These are phyloP conservation scores for Adrianichthys oophorus DNA, from an alignment of 2,797 vertebrate genomes.

Conservation along the genomic window DNA sequence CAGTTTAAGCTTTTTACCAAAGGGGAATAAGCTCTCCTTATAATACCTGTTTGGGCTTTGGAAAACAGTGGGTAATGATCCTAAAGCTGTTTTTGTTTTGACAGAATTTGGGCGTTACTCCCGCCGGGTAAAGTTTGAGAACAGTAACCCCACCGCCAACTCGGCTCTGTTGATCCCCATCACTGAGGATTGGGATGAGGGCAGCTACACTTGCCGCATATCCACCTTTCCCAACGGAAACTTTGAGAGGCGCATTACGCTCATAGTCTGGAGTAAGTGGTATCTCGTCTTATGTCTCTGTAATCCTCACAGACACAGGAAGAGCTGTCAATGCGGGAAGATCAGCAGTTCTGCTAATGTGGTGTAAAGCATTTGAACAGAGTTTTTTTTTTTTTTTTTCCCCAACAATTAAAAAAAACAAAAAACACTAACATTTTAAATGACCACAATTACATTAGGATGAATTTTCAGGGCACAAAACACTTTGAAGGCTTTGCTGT, in stretches of 20 bases:
- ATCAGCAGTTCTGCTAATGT: constrained; percentile 18
- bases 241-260: constrained; percentile 76
- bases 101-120: constrained; percentile 70
- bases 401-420: too few relatives aligned
- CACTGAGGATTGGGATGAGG: constrained; percentile 80
- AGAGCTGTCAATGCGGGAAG: not conserved
- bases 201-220: constrained; percentile 85
- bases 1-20: not conserved
- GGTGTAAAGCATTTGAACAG: constrained; percentile 14
- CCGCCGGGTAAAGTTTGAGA: constrained; percentile 70
- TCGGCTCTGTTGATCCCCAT: constrained; percentile 70
- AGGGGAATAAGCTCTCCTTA: not conserved
- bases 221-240: constrained; percentile 86
- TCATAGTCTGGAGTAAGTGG: constrained; percentile 78
- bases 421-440: too few relatives aligned
- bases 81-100: constrained; percentile 10
- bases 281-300: constrained; percentile 3
- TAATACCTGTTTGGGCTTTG: constrained; percentile 2
- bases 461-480: too few relatives aligned
- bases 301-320: constrained; percentile 28
- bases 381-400: too few relatives aligned
- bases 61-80: not conserved
- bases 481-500: too few relatives aligned
- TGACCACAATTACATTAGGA: too few relatives aligned
- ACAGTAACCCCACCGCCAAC: constrained; percentile 53